These are phyloP conservation scores for Oncopodura yosiiana DNA, from an alignment of 1,140 invertebrate species.

Conservation along the genomic window DNA sequence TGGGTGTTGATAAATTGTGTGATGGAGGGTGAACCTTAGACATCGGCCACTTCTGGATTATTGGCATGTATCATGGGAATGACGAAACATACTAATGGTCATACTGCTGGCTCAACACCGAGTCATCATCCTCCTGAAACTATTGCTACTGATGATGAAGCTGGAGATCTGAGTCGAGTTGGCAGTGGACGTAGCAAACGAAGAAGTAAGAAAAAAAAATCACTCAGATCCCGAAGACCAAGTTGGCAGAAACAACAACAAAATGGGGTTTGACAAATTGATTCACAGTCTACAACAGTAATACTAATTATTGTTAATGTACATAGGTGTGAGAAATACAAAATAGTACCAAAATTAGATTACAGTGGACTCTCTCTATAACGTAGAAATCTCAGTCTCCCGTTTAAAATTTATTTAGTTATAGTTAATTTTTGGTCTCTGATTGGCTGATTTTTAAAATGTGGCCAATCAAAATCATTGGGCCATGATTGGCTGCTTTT, in stretches of 20 bases:
- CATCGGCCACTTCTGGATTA: constrained; percentile 26
- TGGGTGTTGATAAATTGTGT: neutral
- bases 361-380: too few species aligned
- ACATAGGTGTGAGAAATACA: too few species aligned
- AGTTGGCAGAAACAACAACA: constrained; percentile 22
- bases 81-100: neutral
- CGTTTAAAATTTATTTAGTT: too few species aligned
- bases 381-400: too few species aligned
- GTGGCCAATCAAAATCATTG: too few species aligned
- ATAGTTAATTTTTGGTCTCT: too few species aligned
- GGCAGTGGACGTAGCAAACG: constrained; percentile 19
- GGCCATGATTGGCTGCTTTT: too few species aligned
- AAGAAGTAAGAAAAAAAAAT: constrained; percentile 25
- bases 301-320: too few species aligned
- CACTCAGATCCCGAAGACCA: constrained; percentile 10
- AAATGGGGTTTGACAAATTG: constrained; percentile 34
- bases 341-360: too few species aligned
- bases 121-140: constrained; percentile 8
- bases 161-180: constrained; percentile 24
- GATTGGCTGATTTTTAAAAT: too few species aligned
- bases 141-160: constrained; percentile 11
- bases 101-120: neutral
- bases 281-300: too few species aligned
- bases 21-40: constrained; percentile 26
- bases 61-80: constrained; percentile 31